These are phyloP conservation scores for Ancistrus triradiatus DNA, from an alignment of 2,113 vertebrate species.

Conservation along the genomic window DNA sequence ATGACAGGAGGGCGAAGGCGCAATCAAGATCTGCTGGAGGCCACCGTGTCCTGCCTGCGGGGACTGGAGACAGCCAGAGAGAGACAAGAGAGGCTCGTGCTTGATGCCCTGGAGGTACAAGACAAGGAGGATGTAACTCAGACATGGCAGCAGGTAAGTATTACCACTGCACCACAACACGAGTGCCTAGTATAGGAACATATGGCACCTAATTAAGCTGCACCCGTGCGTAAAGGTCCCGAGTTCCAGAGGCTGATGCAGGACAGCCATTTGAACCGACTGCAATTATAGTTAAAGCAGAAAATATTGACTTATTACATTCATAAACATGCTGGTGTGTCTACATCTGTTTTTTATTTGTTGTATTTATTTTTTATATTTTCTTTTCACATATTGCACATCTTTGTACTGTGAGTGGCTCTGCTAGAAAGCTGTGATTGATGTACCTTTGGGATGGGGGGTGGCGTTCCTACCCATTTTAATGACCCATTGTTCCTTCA, in stretches of 20 bases:
- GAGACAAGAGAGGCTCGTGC: not conserved
- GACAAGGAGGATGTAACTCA: slow-evolving; percentile 64
- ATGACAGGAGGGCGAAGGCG: not conserved
- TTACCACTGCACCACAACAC: too few relatives aligned
- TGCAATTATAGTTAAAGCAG: too few relatives aligned
- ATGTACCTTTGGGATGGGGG: slow-evolving; percentile 58
- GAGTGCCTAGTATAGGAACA: too few relatives aligned
- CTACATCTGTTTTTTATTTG: too few relatives aligned
- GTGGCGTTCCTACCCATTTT: slow-evolving; percentile 61
- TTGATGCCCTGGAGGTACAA: not conserved
- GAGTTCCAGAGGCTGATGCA: too few relatives aligned
- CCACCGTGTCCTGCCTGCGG: not conserved
- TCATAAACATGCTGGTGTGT: too few relatives aligned
- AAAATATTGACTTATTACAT: too few relatives aligned
- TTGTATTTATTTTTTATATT: not conserved
- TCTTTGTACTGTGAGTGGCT: not conserved
- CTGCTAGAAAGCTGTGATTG: slow-evolving; percentile 56
- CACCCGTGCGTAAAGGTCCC: too few relatives aligned
- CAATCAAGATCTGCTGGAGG: not conserved
- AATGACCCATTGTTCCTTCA: slow-evolving; percentile 68
- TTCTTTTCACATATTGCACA: not conserved
- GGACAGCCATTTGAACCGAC: too few relatives aligned
- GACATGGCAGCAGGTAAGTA: not conserved
- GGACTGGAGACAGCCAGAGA: not conserved
- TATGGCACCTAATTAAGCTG: too few relatives aligned